Percentiles rank a stretch among this genome's conserved stretches.
phyloP scores from a whole-genome alignment of 2,113 vertebrate genomes.

The Tyrannus savana region DNA sequence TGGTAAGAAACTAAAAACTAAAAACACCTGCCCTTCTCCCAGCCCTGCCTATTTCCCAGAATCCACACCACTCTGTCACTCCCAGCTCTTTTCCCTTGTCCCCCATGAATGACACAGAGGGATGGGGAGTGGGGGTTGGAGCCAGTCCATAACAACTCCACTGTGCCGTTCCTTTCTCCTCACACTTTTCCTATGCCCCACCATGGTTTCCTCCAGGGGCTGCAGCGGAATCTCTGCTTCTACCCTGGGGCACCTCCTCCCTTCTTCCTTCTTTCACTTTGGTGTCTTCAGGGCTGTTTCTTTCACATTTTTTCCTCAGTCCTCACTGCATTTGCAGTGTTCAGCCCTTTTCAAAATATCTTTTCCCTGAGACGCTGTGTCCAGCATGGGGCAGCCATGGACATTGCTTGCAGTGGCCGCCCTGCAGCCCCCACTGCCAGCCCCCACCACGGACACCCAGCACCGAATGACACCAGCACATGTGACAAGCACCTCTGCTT shows the following conservation, averaged over 20 bases:
- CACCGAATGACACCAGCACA: background rate
- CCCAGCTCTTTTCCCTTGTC: background rate
- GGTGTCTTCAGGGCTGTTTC: background rate
- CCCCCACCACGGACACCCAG: background rate
- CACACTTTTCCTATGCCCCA: background rate
- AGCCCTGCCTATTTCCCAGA: accelerated
- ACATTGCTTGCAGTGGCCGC: accelerated
- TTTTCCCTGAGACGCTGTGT: background rate
- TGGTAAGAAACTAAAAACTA: background rate
- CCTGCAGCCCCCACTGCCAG: background rate
- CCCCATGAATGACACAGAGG: background rate
- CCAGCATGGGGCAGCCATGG: accelerated
- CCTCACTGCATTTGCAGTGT: background rate
- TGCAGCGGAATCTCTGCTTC: background rate
- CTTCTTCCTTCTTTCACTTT: background rate
- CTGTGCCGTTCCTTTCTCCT: accelerated
- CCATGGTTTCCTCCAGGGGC: background rate
- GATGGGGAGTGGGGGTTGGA: background rate
- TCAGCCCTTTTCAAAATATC: accelerated
- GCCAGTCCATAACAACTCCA: background rate
- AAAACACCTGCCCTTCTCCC: background rate
- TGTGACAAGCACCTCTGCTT: accelerated
- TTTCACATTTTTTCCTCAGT: background rate
- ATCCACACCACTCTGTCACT: background rate
- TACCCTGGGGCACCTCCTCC: background rate